Conservation (phyloP, 2,113 vertebrate species). For the Podarcis cretensis region DNA sequence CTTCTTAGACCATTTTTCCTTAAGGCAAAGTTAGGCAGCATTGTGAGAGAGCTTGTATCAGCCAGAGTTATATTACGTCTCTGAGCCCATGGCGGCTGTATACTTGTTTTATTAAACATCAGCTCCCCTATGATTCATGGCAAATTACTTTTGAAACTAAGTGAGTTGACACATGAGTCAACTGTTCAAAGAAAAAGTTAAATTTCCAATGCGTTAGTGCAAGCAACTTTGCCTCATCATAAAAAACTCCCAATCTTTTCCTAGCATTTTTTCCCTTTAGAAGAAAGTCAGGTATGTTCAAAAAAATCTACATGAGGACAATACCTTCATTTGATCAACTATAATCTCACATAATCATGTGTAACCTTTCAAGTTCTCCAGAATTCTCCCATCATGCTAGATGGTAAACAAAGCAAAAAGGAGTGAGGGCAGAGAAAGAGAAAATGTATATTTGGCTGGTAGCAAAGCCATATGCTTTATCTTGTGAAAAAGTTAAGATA, state of each 20-base stretch:
- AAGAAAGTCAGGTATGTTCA: too few relatives aligned
- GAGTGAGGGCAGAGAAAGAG: too few relatives aligned
- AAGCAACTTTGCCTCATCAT: not conserved
- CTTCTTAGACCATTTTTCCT: not conserved
- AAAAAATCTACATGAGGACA: too few relatives aligned
- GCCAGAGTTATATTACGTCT: not conserved
- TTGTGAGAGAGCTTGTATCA: not conserved
- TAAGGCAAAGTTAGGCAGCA: not conserved
- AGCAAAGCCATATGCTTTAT: too few relatives aligned
- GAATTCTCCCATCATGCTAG: too few relatives aligned
- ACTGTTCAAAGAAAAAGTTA: not conserved
- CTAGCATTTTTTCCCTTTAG: not conserved
- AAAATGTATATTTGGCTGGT: too few relatives aligned
- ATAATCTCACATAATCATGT: too few relatives aligned
- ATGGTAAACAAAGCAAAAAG: too few relatives aligned
- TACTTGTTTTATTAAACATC: not conserved
- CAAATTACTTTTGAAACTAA: slow-evolving; percentile 7
- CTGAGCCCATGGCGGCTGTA: not conserved
- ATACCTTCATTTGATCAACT: too few relatives aligned
- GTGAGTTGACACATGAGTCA: not conserved
- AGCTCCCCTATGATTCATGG: not conserved
- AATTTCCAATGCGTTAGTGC: not conserved
- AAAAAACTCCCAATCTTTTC: not conserved
- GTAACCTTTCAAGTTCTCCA: too few relatives aligned
- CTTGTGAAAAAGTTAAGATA: too few relatives aligned